Percentiles rank a stretch among this genome's conserved stretches.
These are phyloP conservation scores for Orchestia grillus DNA, from an alignment of 1,140 invertebrate genomes.

Conservation along the genomic window DNA sequence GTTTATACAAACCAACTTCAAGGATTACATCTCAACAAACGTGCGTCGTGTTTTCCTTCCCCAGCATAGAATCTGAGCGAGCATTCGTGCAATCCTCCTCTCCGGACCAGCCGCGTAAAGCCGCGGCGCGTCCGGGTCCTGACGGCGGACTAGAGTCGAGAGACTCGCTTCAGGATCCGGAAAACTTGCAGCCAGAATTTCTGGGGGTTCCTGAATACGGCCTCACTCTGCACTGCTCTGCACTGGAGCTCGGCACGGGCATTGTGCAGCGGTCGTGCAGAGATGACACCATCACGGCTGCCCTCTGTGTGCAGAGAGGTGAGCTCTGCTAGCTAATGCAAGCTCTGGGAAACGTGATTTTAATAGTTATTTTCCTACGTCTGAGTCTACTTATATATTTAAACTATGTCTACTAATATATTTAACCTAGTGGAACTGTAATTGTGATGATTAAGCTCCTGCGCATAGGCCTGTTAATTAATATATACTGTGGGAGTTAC, in stretches of 20 bases:
- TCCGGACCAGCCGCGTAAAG: no score
- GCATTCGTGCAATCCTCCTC: not conserved
- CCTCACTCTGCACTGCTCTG: conserved; percentile 27
- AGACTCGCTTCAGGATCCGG: no score
- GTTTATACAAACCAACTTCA: no score
- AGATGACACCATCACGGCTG: not conserved
- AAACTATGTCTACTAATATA: no score
- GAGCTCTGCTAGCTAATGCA: not conserved
- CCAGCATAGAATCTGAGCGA: not conserved
- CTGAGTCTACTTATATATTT: no score
- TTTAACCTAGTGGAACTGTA: no score
- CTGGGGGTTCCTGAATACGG: conserved; percentile 7
- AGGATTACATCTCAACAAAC: no score
- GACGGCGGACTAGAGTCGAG: not conserved
- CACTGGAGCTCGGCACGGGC: not conserved
- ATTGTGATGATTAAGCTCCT: no score
- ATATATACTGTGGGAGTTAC: no score
- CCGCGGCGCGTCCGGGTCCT: not conserved
- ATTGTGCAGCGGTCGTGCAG: not conserved
- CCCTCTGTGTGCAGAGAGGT: conserved; percentile 40
- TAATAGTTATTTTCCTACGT: no score
- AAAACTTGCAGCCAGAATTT: not conserved
- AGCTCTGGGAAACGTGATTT: no score
- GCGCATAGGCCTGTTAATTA: no score
- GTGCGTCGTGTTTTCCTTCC: not conserved